Conservation (phyloP, 1,140 invertebrate species). For the Papilio machaon region DNA sequence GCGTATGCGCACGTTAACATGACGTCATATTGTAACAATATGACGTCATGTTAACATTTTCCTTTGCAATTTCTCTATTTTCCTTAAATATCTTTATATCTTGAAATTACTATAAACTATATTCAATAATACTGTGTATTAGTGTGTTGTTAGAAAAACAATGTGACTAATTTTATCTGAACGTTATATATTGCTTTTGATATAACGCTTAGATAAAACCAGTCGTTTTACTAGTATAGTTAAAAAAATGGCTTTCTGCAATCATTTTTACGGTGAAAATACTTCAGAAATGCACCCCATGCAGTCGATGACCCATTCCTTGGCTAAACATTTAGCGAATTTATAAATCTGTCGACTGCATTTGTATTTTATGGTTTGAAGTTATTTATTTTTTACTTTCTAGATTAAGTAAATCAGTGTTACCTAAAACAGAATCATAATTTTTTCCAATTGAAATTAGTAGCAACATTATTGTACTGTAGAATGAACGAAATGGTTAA, state of each 20-base stretch:
- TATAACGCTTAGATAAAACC: slow-evolving; percentile 41
- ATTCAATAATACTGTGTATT: slow-evolving; percentile 35
- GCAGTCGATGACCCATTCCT: slow-evolving; percentile 57
- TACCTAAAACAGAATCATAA: slow-evolving; percentile 1
- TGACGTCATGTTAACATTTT: too few relatives aligned
- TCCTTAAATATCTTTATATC: background rate
- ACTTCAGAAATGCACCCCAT: slow-evolving; percentile 66
- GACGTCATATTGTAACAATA: too few relatives aligned
- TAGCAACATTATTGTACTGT: slow-evolving; percentile 12
- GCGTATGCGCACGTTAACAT: too few relatives aligned
- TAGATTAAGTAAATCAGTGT: slow-evolving; percentile 58
- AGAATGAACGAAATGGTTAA: slow-evolving; percentile 19
- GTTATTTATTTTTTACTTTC: slow-evolving; percentile 70
- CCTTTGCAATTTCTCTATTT: background rate
- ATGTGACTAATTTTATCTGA: slow-evolving; percentile 37
- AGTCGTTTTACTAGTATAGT: slow-evolving; percentile 56
- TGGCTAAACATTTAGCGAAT: slow-evolving; percentile 39
- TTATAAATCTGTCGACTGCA: slow-evolving; percentile 53
- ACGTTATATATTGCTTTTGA: slow-evolving; percentile 2
- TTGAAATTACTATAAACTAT: background rate
- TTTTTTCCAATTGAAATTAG: slow-evolving; percentile 23
- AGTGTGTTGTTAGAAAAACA: slow-evolving; percentile 40
- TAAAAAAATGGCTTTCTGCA: slow-evolving; percentile 70
- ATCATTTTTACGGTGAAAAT: slow-evolving; percentile 75
- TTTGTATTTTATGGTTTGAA: slow-evolving; percentile 60